A percentile compares a stretch with the other conserved stretches of the same genome.
These are phyloP conservation scores for Drosophila fungiperda DNA, from an alignment of 2,888 invertebrate genomes.

Conservation along the genomic window DNA sequence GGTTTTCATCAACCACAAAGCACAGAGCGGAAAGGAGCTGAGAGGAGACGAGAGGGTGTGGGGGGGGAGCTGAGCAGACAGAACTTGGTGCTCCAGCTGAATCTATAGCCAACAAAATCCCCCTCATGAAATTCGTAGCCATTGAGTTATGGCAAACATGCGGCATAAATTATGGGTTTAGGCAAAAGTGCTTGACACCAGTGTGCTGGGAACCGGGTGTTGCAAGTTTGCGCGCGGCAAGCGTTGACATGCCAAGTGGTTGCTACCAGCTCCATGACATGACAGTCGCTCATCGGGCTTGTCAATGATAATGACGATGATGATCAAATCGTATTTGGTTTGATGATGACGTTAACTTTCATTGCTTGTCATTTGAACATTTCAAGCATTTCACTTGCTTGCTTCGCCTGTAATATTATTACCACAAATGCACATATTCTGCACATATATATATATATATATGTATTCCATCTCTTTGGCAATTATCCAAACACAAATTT, in stretches of 20 bases:
- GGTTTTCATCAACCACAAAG: constrained; percentile 59
- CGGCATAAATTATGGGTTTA: constrained; percentile 77
- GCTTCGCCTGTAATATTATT: constrained; percentile 48
- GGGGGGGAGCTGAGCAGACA: not conserved
- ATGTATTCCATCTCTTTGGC: constrained; percentile 47
- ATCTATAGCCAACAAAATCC: constrained; percentile 30
- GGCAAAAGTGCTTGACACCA: constrained; percentile 59
- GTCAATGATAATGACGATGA: constrained; percentile 42
- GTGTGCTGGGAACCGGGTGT: constrained; percentile 17
- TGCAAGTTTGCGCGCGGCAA: constrained; percentile 25
- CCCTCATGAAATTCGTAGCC: constrained; percentile 49
- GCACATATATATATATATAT: not conserved
- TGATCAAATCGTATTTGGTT: constrained; percentile 32
- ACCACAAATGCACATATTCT: constrained; percentile 42
- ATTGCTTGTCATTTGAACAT: constrained; percentile 67
- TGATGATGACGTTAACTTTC: constrained; percentile 66
- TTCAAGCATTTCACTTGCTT: constrained; percentile 50
- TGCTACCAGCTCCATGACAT: constrained; percentile 55
- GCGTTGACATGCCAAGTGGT: constrained; percentile 73
- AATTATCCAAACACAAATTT: constrained; percentile 65
- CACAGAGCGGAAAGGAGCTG: not conserved
- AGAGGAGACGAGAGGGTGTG: not conserved
- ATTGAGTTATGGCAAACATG: constrained; percentile 81
- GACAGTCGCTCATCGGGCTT: constrained; percentile 70
- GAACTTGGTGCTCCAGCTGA: constrained; percentile 7